These are phyloP conservation scores for Neocrepidodera transversa DNA, from an alignment of 2,888 invertebrate genomes.

Conservation along the genomic window DNA sequence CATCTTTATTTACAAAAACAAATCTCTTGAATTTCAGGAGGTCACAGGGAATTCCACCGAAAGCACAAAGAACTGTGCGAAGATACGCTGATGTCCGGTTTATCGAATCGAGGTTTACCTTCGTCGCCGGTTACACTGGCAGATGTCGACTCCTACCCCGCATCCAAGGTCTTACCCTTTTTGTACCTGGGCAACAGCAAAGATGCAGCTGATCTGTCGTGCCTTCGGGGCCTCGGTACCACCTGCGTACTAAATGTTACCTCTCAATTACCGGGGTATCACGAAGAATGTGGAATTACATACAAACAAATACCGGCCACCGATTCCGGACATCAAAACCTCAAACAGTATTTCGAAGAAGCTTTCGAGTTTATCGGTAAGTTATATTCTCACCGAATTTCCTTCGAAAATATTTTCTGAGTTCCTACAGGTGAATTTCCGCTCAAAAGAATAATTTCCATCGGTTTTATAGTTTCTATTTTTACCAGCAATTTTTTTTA, in stretches of 20 bases:
- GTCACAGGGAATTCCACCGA: slow-evolving; percentile 74
- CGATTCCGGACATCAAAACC: slow-evolving; percentile 84
- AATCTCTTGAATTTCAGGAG: slow-evolving; percentile 63
- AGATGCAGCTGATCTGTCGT: slow-evolving; percentile 76
- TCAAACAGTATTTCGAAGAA: slow-evolving; percentile 87
- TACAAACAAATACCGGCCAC: slow-evolving; percentile 83
- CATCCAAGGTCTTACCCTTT: slow-evolving; percentile 80
- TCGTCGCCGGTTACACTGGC: slow-evolving; percentile 60
- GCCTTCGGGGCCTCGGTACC: slow-evolving; percentile 71
- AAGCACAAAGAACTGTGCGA: slow-evolving; percentile 77
- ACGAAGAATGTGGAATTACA: slow-evolving; percentile 70
- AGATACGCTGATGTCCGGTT: slow-evolving; percentile 66
- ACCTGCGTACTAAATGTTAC: slow-evolving; percentile 84
- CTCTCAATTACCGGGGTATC: slow-evolving; percentile 75
- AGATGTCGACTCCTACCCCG: slow-evolving; percentile 77
- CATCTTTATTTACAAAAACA: slow-evolving; percentile 1
- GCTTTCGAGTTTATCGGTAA: slow-evolving; percentile 87
- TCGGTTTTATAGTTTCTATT: no score
- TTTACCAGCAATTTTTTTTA: no score
- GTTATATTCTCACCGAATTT: no score
- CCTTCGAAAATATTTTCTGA: no score
- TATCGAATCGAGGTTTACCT: slow-evolving; percentile 52
- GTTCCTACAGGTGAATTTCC: no score
- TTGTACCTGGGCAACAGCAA: slow-evolving; percentile 83
- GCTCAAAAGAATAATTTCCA: no score